Percentiles rank a stretch among this genome's conserved stretches.
These are phyloP conservation scores for Arrhamphus sclerolepis DNA, from an alignment of 2,797 vertebrate genomes.

Conservation along the genomic window DNA sequence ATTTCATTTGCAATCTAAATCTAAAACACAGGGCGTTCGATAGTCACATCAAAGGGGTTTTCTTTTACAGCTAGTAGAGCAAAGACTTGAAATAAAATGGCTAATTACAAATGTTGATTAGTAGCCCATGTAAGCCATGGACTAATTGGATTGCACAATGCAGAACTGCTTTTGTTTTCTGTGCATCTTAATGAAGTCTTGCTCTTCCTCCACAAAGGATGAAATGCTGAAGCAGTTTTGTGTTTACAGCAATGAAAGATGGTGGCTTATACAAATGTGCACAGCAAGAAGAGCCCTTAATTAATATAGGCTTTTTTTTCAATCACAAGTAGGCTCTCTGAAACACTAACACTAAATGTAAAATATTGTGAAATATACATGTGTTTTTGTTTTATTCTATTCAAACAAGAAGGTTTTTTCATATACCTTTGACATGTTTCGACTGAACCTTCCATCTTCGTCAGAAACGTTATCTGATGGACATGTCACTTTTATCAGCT, in stretches of 20 bases:
- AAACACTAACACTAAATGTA: conserved; percentile 5
- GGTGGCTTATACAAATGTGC: conserved; percentile 11
- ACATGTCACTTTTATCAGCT: too few relatives aligned
- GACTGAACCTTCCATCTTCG: too few relatives aligned
- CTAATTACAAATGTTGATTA: conserved; percentile 71
- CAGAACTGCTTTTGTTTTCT: conserved; percentile 55
- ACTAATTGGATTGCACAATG: conserved; percentile 71
- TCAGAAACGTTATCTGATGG: too few relatives aligned
- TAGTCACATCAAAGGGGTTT: conserved; percentile 71
- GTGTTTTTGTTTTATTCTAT: too few relatives aligned
- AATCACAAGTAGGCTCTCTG: conserved; percentile 11
- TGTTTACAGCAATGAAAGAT: conserved; percentile 32
- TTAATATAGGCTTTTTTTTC: conserved; percentile 15
- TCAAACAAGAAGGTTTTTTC: too few relatives aligned
- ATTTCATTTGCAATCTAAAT: conserved; percentile 75
- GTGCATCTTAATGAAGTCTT: conserved; percentile 54
- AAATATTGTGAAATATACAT: conserved; percentile 5
- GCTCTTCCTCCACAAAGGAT: conserved; percentile 28
- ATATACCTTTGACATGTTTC: too few relatives aligned
- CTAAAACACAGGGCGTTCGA: conserved; percentile 58
- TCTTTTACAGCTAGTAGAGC: conserved; percentile 49
- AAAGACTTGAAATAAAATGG: conserved; percentile 73
- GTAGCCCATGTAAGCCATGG: conserved; percentile 57
- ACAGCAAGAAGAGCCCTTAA: neutral
- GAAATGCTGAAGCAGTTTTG: conserved; percentile 33